Evolutionary conservation across 2,797 vertebrate species (phyloP).

Genomic region (Gephyroberyx darwinii): DNA sequence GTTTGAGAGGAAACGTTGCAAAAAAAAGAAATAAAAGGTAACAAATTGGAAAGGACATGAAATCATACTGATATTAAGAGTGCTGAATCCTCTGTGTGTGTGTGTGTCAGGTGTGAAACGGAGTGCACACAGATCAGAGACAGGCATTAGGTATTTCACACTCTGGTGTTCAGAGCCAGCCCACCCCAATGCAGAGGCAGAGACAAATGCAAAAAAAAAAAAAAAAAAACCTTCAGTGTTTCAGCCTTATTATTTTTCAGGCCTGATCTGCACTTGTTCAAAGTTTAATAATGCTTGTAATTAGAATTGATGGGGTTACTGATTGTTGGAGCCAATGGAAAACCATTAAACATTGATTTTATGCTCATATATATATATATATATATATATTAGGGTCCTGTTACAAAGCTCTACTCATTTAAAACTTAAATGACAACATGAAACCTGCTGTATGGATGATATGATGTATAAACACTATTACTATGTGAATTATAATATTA

Average conservation of each 20-base stretch:
- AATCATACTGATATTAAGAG: slow-evolving; percentile 11
- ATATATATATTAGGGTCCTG: neutral
- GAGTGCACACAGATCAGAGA: slow-evolving; percentile 61
- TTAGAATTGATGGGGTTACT: slow-evolving; percentile 62
- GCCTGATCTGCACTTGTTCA: slow-evolving; percentile 39
- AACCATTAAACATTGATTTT: slow-evolving; percentile 37
- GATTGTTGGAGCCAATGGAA: slow-evolving; percentile 32
- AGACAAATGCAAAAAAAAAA: slow-evolving; percentile 16
- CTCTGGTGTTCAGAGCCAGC: slow-evolving; percentile 65
- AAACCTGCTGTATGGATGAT: neutral
- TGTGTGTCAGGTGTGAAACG: slow-evolving; percentile 52
- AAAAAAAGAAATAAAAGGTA: slow-evolving; percentile 19
- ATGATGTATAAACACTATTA: neutral
- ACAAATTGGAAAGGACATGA: neutral
- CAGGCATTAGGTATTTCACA: slow-evolving; percentile 72
- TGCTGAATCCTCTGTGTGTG: slow-evolving; percentile 8
- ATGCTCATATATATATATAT: slow-evolving; percentile 1
- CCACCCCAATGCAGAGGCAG: slow-evolving; percentile 26
- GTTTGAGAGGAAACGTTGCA: slow-evolving; percentile 26
- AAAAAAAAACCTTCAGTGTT: slow-evolving; percentile 36
- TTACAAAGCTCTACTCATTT: neutral
- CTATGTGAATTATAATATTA: no score
- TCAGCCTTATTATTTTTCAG: slow-evolving; percentile 37
- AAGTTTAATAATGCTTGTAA: slow-evolving; percentile 70
- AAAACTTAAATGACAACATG: neutral